Conservation (phyloP, 2,888 invertebrate genomes). For the Neelides folsomi region DNA sequence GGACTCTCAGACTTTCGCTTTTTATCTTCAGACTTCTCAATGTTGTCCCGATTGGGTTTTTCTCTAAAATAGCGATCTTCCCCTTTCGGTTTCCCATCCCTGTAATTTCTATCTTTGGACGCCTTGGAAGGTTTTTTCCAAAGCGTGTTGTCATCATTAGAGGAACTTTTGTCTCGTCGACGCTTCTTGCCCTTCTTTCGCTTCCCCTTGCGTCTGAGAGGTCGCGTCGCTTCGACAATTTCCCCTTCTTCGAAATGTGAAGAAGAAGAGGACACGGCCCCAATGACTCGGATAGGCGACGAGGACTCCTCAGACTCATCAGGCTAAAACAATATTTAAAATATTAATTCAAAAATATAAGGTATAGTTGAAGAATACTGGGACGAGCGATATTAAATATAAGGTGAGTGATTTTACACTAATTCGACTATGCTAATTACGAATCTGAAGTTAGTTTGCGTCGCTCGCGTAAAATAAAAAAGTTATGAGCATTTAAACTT, state of each 20-base stretch:
- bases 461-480: too few species aligned
- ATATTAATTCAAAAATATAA: too few species aligned
- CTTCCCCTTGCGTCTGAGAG: constrained; percentile 29
- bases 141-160: constrained; percentile 36
- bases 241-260: constrained; percentile 46
- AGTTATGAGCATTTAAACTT: too few species aligned
- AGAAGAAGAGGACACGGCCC: constrained; percentile 6
- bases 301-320: too few species aligned
- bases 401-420: too few species aligned
- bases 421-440: too few species aligned
- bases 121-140: constrained; percentile 71
- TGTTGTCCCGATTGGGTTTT: constrained; percentile 36
- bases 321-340: too few species aligned
- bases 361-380: too few species aligned
- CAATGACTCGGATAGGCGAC: background rate
- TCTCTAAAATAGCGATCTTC: constrained; percentile 37
- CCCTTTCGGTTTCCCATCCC: constrained; percentile 41
- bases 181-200: constrained; percentile 36
- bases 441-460: too few species aligned
- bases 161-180: constrained; percentile 41
- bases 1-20: constrained; percentile 9
- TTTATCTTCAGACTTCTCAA: constrained; percentile 32
- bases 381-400: too few species aligned
- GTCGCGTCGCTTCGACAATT: constrained; percentile 42
- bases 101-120: constrained; percentile 61